Conservation (phyloP, 2,113 vertebrate genomes). For the Oreochromis spilurus region DNA sequence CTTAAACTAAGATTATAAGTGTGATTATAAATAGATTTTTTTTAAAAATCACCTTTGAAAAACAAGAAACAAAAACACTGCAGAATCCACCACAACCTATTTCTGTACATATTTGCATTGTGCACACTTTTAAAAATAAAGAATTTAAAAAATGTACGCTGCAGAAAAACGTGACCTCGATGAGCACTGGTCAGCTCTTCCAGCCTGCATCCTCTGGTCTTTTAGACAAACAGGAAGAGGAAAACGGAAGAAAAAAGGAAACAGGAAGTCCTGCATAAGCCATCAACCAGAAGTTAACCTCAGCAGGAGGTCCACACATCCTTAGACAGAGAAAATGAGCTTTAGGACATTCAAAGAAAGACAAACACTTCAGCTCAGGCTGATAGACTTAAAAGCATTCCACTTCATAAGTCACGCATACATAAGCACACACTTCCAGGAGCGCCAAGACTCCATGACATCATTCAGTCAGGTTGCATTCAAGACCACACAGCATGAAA, state of each 20-base stretch:
- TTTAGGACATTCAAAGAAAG: neutral
- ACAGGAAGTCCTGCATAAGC: neutral
- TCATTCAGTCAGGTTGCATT: constrained; percentile 1
- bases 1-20: neutral
- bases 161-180: neutral
- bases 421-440: neutral
- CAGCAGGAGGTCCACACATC: neutral
- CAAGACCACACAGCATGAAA: neutral
- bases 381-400: neutral
- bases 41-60: neutral
- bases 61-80: neutral
- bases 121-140: neutral
- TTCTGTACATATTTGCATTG: neutral
- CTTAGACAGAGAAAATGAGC: neutral
- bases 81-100: neutral
- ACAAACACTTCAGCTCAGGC: neutral
- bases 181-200: neutral
- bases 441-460: neutral
- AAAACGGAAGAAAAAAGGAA: neutral
- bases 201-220: neutral
- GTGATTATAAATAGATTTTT: neutral
- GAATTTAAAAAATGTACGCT: neutral
- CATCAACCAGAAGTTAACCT: neutral
- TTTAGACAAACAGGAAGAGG: constrained; percentile 32
- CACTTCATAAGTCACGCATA: neutral